Evolutionary conservation across 2,888 invertebrate genomes (phyloP).

Genomic region (Fragum fragum): DNA sequence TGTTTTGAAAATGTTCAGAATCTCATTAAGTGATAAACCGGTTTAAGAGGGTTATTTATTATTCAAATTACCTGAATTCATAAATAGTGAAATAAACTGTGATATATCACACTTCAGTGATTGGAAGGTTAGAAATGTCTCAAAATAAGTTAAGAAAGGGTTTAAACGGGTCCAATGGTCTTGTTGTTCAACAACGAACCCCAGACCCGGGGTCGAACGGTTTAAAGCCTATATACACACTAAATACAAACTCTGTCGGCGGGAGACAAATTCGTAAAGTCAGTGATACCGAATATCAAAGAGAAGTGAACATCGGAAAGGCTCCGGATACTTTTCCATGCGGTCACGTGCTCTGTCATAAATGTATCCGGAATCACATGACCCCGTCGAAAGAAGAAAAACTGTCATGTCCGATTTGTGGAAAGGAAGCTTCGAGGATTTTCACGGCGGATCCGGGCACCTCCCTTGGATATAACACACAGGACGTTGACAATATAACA

Average conservation of each 20-base stretch:
- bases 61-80: neutral
- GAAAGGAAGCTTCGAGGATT: conserved; percentile 55
- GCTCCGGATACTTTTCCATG: conserved; percentile 84
- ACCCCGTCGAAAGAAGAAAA: conserved; percentile 53
- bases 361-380: conserved; percentile 78
- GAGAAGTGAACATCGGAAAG: conserved; percentile 76
- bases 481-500: conserved; percentile 73
- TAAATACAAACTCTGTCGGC: conserved; percentile 43
- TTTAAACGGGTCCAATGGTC: conserved; percentile 27
- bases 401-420: conserved; percentile 71
- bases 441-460: conserved; percentile 56
- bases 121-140: neutral
- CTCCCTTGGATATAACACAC: conserved; percentile 57
- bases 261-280: conserved; percentile 62
- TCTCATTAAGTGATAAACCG: neutral
- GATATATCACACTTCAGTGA: neutral
- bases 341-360: conserved; percentile 82
- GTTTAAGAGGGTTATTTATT: neutral
- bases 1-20: too few relatives aligned
- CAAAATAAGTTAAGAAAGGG: conserved; percentile 7
- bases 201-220: neutral
- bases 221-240: conserved; percentile 56
- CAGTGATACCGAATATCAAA: conserved; percentile 74
- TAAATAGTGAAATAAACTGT: neutral
- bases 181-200: neutral